Percentiles rank a stretch among this genome's conserved stretches.
Conservation (phyloP, 1,140 invertebrate genomes). For the Babylonia areolata region DNA sequence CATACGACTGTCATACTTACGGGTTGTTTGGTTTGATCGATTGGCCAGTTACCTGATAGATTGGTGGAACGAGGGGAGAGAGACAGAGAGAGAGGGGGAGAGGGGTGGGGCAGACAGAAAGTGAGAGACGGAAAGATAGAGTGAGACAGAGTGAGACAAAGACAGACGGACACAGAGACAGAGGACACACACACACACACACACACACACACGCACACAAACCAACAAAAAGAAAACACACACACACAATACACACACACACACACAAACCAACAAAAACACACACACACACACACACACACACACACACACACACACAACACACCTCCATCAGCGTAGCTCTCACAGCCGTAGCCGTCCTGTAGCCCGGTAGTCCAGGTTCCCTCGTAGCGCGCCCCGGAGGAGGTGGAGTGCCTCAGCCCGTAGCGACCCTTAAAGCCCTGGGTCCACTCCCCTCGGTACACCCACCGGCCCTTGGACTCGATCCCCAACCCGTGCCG, state of each 20-base stretch:
- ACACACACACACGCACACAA: no score
- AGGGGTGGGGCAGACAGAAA: no score
- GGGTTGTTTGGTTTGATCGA: no score
- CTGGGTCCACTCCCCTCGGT: conserved; percentile 99
- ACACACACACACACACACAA: neutral
- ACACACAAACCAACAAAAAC: neutral
- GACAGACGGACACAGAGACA: no score
- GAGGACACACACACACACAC: no score
- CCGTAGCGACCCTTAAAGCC: conserved; percentile 99
- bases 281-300: neutral
- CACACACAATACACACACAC: conserved; percentile 6
- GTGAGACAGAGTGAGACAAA: no score
- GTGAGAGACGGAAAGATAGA: no score
- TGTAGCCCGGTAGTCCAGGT: conserved; percentile 99
- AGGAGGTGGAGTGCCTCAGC: conserved; percentile 94
- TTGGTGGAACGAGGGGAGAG: no score
- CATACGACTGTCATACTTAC: no score
- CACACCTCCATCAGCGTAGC: conserved; percentile 98
- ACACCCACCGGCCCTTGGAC: conserved; percentile 96
- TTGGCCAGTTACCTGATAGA: no score
- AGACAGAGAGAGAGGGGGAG: no score
- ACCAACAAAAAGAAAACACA: neutral
- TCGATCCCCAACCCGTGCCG: conserved; percentile 98
- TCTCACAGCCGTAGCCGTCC: conserved; percentile 99
- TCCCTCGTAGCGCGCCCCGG: conserved; percentile 98